Evolutionary conservation across 2,113 vertebrate genomes (phyloP).

Genomic region (Amazona guildingii): DNA sequence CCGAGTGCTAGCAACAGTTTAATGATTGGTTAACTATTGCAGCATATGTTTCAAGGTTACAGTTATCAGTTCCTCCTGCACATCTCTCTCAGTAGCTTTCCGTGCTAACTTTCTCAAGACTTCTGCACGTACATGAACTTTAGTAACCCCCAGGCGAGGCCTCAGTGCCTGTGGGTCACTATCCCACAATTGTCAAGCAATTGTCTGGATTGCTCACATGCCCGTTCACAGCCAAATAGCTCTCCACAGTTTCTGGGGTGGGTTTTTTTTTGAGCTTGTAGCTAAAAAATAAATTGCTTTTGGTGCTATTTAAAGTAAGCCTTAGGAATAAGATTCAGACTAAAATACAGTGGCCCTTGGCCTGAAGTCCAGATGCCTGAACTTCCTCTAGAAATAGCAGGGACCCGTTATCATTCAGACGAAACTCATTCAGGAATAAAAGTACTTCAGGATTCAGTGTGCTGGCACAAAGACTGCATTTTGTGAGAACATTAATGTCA

Average conservation of each 20-base stretch:
- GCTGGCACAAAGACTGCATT: background rate
- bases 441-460: background rate
- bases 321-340: background rate
- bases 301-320: background rate
- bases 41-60: too few relatives aligned
- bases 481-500: background rate
- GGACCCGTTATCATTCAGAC: background rate
- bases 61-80: too few relatives aligned
- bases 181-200: too few relatives aligned
- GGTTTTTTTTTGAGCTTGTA: background rate
- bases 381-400: background rate
- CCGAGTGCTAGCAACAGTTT: too few relatives aligned
- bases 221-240: too few relatives aligned
- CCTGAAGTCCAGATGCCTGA: background rate
- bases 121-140: too few relatives aligned
- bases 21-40: too few relatives aligned
- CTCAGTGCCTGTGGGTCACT: too few relatives aligned
- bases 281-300: background rate
- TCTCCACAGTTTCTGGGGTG: background rate
- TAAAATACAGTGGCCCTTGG: background rate
- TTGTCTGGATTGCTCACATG: too few relatives aligned
- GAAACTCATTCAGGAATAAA: background rate
- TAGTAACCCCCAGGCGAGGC: too few relatives aligned
- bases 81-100: too few relatives aligned
- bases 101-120: too few relatives aligned